Evolutionary conservation across 2,888 invertebrate species (phyloP), one percentile per base, ranked within the genome.

Genomic region (Euplexia lucipara): DNA sequence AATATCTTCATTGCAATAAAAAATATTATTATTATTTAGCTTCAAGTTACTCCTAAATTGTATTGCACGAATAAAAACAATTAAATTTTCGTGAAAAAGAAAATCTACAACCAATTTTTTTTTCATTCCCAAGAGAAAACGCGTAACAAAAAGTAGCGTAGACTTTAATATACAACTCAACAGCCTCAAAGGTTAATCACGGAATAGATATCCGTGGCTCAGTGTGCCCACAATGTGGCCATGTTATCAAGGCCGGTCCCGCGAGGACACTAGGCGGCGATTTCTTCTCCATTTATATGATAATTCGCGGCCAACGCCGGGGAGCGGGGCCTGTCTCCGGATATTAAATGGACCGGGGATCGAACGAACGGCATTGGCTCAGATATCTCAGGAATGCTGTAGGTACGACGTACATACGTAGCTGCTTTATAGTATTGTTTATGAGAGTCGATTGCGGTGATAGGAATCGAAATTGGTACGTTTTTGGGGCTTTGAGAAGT

Each of bases 231-330:
- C 77, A 70, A 44, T 12, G 64, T 49, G 62, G 58, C 63, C 22
- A 58, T 63, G 64, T 57, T 76, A 74, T 71, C 67, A 77, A 68
- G 79, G 79, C 49, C 62, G 57, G 56, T 79, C 80, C 79, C 77
- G 51, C 47, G 75, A 75, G 79, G 70, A 45, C 68, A 56, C 61
- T 70, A 54, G 59, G 54, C 60, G 62, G 53, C 80, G 80, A 83
- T 86, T 81, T 78, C 78, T 84, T 83, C 78, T 80, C 88, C 81
- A 88, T 88, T 86, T 88, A 87, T 88, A 88, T 87, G 88, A 83
- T 88, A 88, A 88, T 88, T 80, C 78, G 74, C 53, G 57, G 74
- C 62, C 68, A 70, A 70, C 61, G 63, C 49, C 65, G 26, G 61
- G 53, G 53, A 66, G 62, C 66, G 56, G 54, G 54, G 69, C 73